Conservation (phyloP, 1,140 invertebrate species). For the Halictus rubicundus region DNA sequence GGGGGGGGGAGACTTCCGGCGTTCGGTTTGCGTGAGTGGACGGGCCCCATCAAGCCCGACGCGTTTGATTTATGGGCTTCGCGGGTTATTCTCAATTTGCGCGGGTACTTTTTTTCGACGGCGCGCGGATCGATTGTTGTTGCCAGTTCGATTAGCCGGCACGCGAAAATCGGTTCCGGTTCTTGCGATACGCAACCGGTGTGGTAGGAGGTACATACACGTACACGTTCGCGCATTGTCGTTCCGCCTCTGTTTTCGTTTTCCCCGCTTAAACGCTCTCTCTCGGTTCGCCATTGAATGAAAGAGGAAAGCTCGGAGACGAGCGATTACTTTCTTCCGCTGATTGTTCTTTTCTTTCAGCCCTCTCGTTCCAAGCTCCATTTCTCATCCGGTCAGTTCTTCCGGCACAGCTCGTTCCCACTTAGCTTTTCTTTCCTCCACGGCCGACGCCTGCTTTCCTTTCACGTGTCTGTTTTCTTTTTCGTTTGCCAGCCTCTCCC, state of each 20-base stretch:
- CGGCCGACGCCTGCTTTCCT: not conserved
- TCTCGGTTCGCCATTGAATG: not conserved
- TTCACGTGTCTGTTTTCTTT: conserved; percentile 3
- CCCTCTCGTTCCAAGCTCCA: conserved; percentile 15
- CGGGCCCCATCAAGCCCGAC: not conserved
- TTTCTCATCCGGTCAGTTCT: conserved; percentile 26
- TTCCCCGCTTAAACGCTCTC: not conserved
- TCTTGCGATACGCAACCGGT: not conserved
- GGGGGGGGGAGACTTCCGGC: not conserved
- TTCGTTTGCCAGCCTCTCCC: not conserved
- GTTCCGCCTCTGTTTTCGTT: not conserved
- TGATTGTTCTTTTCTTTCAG: conserved; percentile 37
- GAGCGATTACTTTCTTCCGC: conserved; percentile 44
- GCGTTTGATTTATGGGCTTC: conserved; percentile 11
- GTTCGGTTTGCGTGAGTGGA: not conserved
- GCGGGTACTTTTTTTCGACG: conserved; percentile 5
- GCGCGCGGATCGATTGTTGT: not conserved
- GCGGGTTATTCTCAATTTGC: conserved; percentile 1
- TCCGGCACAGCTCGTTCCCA: not conserved
- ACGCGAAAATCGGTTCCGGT: not conserved
- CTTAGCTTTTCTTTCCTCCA: not conserved
- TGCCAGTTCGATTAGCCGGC: not conserved
- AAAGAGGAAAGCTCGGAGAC: conserved; percentile 27
- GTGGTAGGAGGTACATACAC: not conserved
- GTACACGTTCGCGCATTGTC: not conserved